Evolutionary conservation across 2,113 vertebrate genomes (phyloP).

Genomic region (Chauna torquata): DNA sequence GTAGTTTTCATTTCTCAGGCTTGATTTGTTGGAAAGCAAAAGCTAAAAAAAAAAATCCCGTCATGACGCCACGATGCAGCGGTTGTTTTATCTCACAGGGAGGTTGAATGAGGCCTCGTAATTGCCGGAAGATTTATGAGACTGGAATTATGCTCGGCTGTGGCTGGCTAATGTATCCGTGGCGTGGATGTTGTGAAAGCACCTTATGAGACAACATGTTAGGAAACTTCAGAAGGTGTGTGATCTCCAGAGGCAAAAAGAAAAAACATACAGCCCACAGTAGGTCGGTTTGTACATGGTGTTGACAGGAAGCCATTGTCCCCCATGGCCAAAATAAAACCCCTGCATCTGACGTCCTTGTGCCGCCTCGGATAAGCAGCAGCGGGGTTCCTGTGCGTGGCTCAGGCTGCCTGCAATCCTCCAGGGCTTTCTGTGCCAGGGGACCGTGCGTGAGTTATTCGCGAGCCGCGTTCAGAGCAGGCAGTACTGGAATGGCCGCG

Average conservation of each 20-base stretch:
- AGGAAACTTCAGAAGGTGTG: slow-evolving; percentile 21
- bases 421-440: neutral
- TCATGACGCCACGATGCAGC: neutral
- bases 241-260: neutral
- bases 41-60: neutral
- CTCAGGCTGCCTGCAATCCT: neutral
- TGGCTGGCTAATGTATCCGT: neutral
- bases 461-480: neutral
- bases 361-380: neutral
- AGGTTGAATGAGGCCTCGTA: neutral
- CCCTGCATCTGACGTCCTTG: neutral
- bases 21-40: neutral
- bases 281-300: neutral
- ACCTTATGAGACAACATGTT: neutral
- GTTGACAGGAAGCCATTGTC: neutral
- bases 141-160: neutral
- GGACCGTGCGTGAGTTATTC: neutral
- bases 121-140: slow-evolving; percentile 30
- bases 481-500: neutral
- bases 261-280: neutral
- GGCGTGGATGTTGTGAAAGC: neutral
- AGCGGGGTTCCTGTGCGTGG: neutral
- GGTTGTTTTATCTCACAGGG: neutral
- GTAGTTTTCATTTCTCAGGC: neutral
- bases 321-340: neutral